Base-by-base conservation (phyloP, 2,797 vertebrate genomes). In the Pogoniulus pusillus region DNA sequence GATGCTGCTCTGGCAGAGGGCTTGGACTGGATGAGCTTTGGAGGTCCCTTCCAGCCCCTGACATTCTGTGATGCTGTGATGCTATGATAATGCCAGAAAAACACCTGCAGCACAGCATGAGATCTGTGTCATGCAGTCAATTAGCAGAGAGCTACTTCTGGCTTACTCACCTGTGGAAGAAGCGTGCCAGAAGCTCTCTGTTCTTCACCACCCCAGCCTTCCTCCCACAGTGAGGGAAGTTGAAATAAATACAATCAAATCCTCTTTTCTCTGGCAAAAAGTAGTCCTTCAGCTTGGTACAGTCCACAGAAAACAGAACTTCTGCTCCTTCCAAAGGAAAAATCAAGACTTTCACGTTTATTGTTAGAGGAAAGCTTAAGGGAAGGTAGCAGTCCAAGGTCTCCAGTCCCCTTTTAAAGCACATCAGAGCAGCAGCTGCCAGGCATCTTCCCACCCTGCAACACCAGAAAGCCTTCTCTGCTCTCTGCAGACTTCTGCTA, bases 141-240 rank as follows among this genome's bases (percentile, higher is more conserved):
- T 27, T 3, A 32, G 27, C 47, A 62, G 0, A 12, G 34, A 29
- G 16, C 45, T 39, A 7, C 20, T 34, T 7, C 35, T 41, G 27
- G 2, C 34, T 80, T 41, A 13, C 95, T 97, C 96, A 99, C 99
- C 98, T 98, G 32, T 66, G 96, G 91, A 99, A 99, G 96, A 99
- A 99, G 75, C 58, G 96, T 37, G 97, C 98, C 22, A 99, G 98
- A 45, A 99, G 98, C 58, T 98, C 96, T 65, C 98, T 98, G 87
- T 99, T 99, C 97, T 98, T 99, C 91, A 97, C 98, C 30, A 99
- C 98, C 4, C 99, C 99, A 15, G 98, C 98, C 96, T 99, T 99
- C 63, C 98, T 98, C n/a, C 99, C 99, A 27, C 98, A 98, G 94
- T 99, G 99, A 18, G 99, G 99, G 75, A 99, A 99, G 93, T 99